Evolutionary conservation across 2,888 invertebrate species (phyloP).

Genomic region (Osedax frankpressi): DNA sequence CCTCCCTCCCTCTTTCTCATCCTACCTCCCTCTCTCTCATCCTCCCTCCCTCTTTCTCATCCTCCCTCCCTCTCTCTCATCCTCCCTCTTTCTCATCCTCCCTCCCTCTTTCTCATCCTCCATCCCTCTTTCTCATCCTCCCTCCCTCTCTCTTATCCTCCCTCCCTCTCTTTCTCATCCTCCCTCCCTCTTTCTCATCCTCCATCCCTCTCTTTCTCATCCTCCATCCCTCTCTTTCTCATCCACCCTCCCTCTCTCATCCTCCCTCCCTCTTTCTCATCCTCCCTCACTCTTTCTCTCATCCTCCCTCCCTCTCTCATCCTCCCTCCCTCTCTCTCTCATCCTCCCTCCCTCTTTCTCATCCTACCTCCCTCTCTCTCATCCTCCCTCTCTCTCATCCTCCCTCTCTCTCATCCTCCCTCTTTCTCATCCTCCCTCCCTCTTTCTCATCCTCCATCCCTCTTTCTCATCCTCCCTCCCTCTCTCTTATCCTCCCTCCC

Average conservation of each 20-base stretch:
- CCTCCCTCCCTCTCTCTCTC: background rate
- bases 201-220: too few species aligned
- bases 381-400: background rate
- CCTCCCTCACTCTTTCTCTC: too few species aligned
- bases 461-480: too few species aligned
- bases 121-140: too few species aligned
- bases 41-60: background rate
- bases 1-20: background rate
- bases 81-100: background rate
- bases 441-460: background rate
- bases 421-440: too few species aligned
- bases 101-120: conserved; percentile 13
- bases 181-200: conserved; percentile 4
- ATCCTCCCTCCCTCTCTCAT: background rate
- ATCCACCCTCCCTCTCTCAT: background rate
- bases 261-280: background rate
- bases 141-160: too few species aligned
- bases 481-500: too few species aligned
- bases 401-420: too few species aligned
- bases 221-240: too few species aligned
- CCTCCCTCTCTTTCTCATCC: conserved; percentile 12
- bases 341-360: background rate
- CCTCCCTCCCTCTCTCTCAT: conserved; percentile 6
- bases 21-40: background rate
- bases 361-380: background rate